These are phyloP conservation scores for Acanthopleura granulata DNA, from an alignment of 2,888 invertebrate genomes.

Conservation along the genomic window DNA sequence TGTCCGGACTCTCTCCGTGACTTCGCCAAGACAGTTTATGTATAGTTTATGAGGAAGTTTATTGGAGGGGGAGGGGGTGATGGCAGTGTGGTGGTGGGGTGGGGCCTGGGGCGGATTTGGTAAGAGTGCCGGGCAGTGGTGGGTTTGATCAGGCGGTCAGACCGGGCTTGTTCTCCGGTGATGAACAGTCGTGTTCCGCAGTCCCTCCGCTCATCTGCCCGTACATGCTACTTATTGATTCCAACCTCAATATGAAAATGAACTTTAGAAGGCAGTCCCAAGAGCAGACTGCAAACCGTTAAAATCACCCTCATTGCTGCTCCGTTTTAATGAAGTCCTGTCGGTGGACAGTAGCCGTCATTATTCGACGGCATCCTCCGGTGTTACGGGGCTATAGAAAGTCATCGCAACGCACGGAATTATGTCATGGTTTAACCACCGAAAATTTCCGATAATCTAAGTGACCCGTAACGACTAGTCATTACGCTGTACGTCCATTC, in stretches of 20 bases:
- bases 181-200: neutral
- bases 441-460: neutral
- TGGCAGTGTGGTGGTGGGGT: no score
- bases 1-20: no score
- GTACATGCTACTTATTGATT: constrained; percentile 7
- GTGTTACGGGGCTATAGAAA: no score
- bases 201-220: neutral
- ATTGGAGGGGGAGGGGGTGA: no score
- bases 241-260: neutral
- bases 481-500: neutral
- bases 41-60: no score
- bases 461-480: neutral
- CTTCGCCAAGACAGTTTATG: no score
- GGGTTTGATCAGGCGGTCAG: neutral
- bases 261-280: neutral
- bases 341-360: no score
- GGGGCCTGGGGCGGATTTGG: no score
- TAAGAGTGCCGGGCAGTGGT: no score
- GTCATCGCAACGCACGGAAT: neutral
- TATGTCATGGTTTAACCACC: neutral
- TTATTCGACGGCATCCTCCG: no score
- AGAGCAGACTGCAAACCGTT: neutral
- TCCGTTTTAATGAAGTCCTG: neutral
- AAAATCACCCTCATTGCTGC: neutral
- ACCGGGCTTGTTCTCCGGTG: neutral